These are phyloP conservation scores for Tenthredo distinguenda DNA, from an alignment of 2,888 invertebrate genomes.

Conservation along the genomic window DNA sequence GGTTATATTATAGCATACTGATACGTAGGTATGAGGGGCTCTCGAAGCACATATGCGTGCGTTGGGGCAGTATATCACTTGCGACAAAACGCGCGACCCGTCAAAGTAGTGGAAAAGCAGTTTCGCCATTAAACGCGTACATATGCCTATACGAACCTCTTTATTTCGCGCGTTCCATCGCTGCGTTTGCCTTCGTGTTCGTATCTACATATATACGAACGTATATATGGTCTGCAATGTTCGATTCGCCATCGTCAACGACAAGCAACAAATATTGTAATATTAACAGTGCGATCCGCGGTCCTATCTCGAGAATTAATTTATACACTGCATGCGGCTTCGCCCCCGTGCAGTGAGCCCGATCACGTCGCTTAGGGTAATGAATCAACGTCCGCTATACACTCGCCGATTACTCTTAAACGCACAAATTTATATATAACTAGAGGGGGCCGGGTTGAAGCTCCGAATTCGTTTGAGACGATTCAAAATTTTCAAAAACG, in stretches of 20 bases:
- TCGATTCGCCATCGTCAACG: conserved; percentile 42
- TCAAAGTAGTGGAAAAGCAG: conserved; percentile 48
- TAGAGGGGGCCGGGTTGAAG: neutral
- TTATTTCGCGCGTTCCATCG: conserved; percentile 13
- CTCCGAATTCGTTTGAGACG: neutral
- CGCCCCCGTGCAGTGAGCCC: conserved; percentile 48
- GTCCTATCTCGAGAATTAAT: conserved; percentile 28
- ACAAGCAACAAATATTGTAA: conserved; percentile 41
- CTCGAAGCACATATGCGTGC: conserved; percentile 41
- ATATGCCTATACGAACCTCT: neutral
- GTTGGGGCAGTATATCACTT: conserved; percentile 46
- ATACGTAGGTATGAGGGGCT: neutral
- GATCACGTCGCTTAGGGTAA: conserved; percentile 48
- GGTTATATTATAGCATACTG: conserved; percentile 1
- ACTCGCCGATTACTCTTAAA: conserved; percentile 7
- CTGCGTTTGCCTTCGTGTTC: neutral
- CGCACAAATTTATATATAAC: neutral
- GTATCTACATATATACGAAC: neutral
- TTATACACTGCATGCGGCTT: conserved; percentile 38
- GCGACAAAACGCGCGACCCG: conserved; percentile 47
- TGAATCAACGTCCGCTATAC: conserved; percentile 30
- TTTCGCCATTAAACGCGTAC: conserved; percentile 39
- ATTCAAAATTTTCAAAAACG: too few relatives aligned
- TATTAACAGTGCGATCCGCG: conserved; percentile 10
- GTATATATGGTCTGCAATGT: neutral